Base-by-base conservation (phyloP, 1,140 invertebrate species). In the Drosophila willistoni region DNA sequence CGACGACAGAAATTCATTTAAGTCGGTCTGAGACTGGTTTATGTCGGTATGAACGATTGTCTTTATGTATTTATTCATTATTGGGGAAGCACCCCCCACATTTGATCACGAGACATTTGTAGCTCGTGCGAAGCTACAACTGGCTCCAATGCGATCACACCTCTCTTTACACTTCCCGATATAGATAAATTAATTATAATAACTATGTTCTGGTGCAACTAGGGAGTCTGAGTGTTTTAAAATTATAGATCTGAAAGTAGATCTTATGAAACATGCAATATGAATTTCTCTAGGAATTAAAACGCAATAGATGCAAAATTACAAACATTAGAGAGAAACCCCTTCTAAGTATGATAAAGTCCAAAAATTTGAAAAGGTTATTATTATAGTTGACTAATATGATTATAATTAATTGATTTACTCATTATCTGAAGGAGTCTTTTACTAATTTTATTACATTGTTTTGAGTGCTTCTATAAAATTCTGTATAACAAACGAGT, bases 51-150 rank as follows among this genome's bases (percentile, higher is more conserved):
- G 14, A 47, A 47, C 44, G 17, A 47, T 47, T 47, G 44, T 19
- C 44, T 47, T 47, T 47, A 47, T 47, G 14, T 19, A 17, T 44
- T 3, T 22, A 47, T 51, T 51, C 44, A 51, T 51, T 51, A 51
- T 22, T 66, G 83, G 83, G 79, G 83, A 87, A 83, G 72, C 83
- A 79, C 79, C 68, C 79, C 59, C 59, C 54, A 34, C 34, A 62
- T 47, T 54, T 60, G 77, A 86, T 89, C 83, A 86, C 83, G 83
- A 86, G 83, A 86, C 80, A 22, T 29, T 29, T 29, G 29, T 55
- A 68, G 83, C 83, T 73, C 84, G 83, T 87, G 83, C 73, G 77
- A 89, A 79, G 71, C 72, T 47, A 41, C 69, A 69, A 56, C 22
- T 55, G 62, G 56, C 33, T 36, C 19, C 14, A 7, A 39, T 57